Conservation (phyloP, 2,888 invertebrate species). For the Malthinus flaveolus region DNA sequence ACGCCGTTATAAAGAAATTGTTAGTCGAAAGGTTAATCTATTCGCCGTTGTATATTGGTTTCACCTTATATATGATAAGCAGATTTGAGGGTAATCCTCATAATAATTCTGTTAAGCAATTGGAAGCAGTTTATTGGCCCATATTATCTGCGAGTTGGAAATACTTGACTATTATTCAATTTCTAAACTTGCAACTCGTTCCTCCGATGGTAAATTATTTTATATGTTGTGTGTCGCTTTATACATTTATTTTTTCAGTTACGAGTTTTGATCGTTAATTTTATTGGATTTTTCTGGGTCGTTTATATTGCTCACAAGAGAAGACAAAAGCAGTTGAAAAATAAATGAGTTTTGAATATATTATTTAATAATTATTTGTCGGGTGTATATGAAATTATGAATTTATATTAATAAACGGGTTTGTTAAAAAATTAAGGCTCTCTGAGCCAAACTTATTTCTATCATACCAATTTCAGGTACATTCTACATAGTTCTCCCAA, state of each 20-base stretch:
- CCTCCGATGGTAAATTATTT: slow-evolving; percentile 72
- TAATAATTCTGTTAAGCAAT: slow-evolving; percentile 63
- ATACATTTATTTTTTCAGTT: slow-evolving; percentile 71
- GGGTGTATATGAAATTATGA: too few relatives aligned
- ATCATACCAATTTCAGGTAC: too few relatives aligned
- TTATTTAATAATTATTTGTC: too few relatives aligned
- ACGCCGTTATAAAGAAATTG: slow-evolving; percentile 62
- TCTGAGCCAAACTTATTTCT: too few relatives aligned
- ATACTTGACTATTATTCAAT: slow-evolving; percentile 74
- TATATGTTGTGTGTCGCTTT: background rate
- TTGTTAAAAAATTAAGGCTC: too few relatives aligned
- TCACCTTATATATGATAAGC: slow-evolving; percentile 74
- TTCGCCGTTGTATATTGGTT: slow-evolving; percentile 71
- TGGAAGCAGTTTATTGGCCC: slow-evolving; percentile 66
- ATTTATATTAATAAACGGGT: too few relatives aligned
- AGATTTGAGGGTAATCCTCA: slow-evolving; percentile 78
- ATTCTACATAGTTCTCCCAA: too few relatives aligned
- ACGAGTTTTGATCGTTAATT: slow-evolving; percentile 71
- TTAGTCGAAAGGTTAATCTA: slow-evolving; percentile 73
- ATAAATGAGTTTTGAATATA: too few relatives aligned
- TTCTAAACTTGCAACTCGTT: slow-evolving; percentile 73
- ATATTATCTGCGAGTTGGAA: slow-evolving; percentile 75
- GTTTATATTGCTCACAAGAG: slow-evolving; percentile 74
- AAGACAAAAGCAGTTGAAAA: slow-evolving; percentile 55
- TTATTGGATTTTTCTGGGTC: slow-evolving; percentile 80